Conservation (phyloP, 2,113 vertebrate genomes). For the Peucedramus taeniatus region DNA sequence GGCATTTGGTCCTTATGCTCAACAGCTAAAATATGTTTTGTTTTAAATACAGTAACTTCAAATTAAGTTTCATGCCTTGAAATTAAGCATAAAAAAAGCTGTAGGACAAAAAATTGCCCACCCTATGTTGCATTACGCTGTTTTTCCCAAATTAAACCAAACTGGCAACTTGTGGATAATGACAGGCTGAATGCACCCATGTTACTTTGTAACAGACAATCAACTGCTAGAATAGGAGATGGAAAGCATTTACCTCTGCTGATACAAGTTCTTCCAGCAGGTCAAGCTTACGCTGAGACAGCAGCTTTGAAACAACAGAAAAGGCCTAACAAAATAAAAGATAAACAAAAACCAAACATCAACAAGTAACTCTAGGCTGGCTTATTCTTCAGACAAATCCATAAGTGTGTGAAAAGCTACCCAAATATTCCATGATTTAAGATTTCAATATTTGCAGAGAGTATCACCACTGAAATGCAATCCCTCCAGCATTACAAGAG, state of each 20-base stretch:
- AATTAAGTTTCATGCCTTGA: not conserved
- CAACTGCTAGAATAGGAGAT: not conserved
- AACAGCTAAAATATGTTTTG: not conserved
- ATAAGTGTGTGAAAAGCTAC: not conserved
- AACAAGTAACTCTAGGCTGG: not conserved
- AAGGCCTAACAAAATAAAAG: constrained; percentile 80
- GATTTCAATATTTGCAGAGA: not conserved
- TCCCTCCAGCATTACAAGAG: not conserved
- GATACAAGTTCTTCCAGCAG: constrained; percentile 87
- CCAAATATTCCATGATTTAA: not conserved
- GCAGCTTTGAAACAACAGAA: constrained; percentile 84
- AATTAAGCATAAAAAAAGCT: not conserved
- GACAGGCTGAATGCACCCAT: not conserved
- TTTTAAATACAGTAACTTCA: not conserved
- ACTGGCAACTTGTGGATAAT: not conserved
- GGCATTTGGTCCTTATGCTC: not conserved
- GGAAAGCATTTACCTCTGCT: constrained; percentile 81
- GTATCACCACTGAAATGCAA: not conserved
- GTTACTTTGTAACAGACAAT: not conserved
- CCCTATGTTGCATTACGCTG: accelerated
- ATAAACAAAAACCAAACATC: not conserved
- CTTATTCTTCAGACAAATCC: not conserved
- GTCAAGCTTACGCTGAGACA: constrained; percentile 87
- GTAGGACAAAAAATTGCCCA: not conserved
- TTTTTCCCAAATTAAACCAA: not conserved